These are phyloP conservation scores for Heteronetta atricapilla DNA, from an alignment of 2,113 vertebrate genomes.

Conservation along the genomic window DNA sequence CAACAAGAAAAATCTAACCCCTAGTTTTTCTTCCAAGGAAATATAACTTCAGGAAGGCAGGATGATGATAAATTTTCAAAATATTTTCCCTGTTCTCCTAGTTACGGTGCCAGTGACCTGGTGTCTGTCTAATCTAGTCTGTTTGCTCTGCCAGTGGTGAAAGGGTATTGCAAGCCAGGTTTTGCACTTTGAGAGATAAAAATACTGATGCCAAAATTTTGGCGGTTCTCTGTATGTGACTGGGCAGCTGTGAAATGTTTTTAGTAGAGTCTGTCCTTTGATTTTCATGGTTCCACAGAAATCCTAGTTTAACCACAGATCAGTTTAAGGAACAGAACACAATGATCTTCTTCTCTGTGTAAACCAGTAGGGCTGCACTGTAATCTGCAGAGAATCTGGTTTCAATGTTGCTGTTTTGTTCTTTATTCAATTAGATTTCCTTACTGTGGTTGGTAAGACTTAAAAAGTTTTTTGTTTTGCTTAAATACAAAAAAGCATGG, in stretches of 20 bases:
- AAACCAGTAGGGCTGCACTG: background rate
- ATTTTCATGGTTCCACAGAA: conserved; percentile 22
- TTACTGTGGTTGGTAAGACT: background rate
- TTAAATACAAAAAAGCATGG: background rate
- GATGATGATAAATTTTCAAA: conserved; percentile 2
- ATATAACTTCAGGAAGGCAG: background rate
- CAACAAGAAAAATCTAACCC: background rate
- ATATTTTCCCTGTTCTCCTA: background rate
- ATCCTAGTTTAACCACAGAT: background rate
- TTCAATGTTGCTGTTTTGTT: conserved; percentile 11
- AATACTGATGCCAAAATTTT: conserved; percentile 35
- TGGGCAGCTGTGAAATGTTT: background rate
- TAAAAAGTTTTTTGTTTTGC: background rate
- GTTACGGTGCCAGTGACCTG: background rate
- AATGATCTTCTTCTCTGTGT: background rate
- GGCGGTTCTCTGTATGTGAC: background rate
- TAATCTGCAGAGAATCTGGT: conserved; percentile 26
- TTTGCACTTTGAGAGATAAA: conserved; percentile 31
- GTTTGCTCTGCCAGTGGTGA: background rate
- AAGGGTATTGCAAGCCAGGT: background rate
- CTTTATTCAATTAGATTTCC: conserved; percentile 20
- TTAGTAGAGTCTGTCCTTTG: background rate
- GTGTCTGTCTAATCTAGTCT: background rate
- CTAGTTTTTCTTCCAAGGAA: background rate
- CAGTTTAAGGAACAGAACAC: conserved; percentile 1